A percentile compares a stretch with the other conserved stretches of the same genome.
phyloP scores from a whole-genome alignment of 64 coral and sea anemone species.

The Actinia tenebrosa region DNA sequence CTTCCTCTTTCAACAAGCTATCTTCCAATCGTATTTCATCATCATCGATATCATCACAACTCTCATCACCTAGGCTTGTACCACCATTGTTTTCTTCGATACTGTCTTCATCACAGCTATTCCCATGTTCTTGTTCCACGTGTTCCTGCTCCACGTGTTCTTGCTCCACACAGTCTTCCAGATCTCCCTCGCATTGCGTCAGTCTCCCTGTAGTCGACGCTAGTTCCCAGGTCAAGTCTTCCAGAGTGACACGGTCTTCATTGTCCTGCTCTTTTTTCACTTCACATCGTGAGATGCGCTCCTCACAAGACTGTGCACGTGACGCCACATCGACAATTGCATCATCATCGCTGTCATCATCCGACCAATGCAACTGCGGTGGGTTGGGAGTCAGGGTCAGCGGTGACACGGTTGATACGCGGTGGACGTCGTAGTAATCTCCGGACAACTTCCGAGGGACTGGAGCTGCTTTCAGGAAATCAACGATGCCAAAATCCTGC shows the following conservation, averaged over 20 bases:
- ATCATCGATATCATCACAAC: slow-evolving; percentile 12
- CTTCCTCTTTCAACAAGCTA: neutral
- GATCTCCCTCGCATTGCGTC: slow-evolving; percentile 44
- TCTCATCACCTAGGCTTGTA: slow-evolving; percentile 4
- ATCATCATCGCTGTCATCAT: slow-evolving; percentile 77
- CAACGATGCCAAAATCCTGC: slow-evolving; percentile 80
- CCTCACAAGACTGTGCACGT: neutral
- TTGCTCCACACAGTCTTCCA: slow-evolving; percentile 1
- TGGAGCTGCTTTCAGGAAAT: slow-evolving; percentile 63
- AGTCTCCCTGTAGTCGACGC: slow-evolving; percentile 80
- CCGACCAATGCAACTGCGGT: slow-evolving; percentile 74
- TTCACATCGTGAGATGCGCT: slow-evolving; percentile 8
- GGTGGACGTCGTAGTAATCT: slow-evolving; percentile 60
- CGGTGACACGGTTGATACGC: slow-evolving; percentile 76
- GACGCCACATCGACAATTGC: slow-evolving; percentile 40
- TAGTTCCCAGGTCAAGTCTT: slow-evolving; percentile 89
- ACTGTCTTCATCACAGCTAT: slow-evolving; percentile 62
- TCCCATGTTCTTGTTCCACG: neutral
- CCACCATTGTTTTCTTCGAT: slow-evolving; percentile 56
- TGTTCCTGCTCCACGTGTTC: neutral
- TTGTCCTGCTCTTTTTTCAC: slow-evolving; percentile 65
- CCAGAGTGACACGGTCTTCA: slow-evolving; percentile 76
- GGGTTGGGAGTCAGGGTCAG: slow-evolving; percentile 69
- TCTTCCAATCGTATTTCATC: slow-evolving; percentile 5
- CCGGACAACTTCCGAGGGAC: slow-evolving; percentile 35